Base-by-base conservation (phyloP, 2,113 vertebrate genomes). In the Hypomesus transpacificus region DNA sequence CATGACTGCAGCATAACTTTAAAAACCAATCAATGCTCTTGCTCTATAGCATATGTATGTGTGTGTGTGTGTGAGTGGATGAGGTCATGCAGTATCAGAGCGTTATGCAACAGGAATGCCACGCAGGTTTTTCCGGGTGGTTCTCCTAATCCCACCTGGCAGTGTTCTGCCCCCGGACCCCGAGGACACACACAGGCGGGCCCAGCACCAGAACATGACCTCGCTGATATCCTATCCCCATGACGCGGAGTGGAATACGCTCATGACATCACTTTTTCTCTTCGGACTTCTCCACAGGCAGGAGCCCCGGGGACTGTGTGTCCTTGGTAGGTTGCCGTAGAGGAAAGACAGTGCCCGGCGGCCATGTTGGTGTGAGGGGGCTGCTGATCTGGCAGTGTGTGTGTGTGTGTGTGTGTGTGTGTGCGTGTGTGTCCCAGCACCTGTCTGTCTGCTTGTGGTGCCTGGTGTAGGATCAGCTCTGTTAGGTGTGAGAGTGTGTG, bases 91-190 rank as follows among this genome's bases (percentile, higher is more conserved):
- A 64, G 76, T 13, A 46, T 46, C 39, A 46, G 7, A 34, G 39
- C 1, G 77, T 89, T 87, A 88, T 82, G 85, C 86, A 85, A 86
- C 83, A 79, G 64, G 75, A 86, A 82, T 84, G 82, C 85, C 84
- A 84, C 84, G 80, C 79, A 77, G 80, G 76, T 84, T 87, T 46
- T 86, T 87, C 83, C 84, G 81, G 79, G 83, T 86, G 85, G 78
- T 75, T 77, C 77, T 79, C 81, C 80, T 90, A 90, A 88, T 87
- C 85, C 82, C 28, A 85, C 82, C 83, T 82, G 86, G 89, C 87
- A 90, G 84, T 83, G 77, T 74, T 85, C 78, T 88, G 86, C 85
- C 84, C 80, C 89, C 87, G 76, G 84, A 82, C 59, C 70, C 77
- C 81, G 88, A 77, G 69, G 31, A 34, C 31, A 91, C 90, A 89